Evolutionary conservation across 30 jellyfish, hydroid and myxozoan genomes (phyloP).

Genomic region (Hydractinia echinata): DNA sequence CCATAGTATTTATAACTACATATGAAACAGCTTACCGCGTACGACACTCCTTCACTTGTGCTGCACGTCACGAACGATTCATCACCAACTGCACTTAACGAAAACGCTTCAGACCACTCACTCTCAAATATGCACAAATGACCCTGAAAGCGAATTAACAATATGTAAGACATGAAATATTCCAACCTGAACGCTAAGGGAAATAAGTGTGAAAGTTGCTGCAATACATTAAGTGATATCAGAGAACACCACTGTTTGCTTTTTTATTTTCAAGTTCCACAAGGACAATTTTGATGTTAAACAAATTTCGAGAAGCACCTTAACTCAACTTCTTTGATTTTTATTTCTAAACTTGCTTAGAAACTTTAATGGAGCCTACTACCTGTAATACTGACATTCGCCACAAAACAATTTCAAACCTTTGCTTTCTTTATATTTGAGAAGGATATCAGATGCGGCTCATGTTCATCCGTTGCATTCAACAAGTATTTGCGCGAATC

Average conservation of each 20-base stretch:
- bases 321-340: too few relatives aligned
- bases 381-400: too few relatives aligned
- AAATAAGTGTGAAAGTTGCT: too few relatives aligned
- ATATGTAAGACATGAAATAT: neutral
- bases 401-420: neutral
- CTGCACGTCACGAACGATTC: conserved; percentile 26
- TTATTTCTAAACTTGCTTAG: too few relatives aligned
- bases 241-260: too few relatives aligned
- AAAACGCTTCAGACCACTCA: conserved; percentile 27
- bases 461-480: neutral
- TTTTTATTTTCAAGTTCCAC: too few relatives aligned
- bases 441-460: neutral
- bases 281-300: too few relatives aligned
- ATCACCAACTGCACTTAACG: conserved; percentile 51
- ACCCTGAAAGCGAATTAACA: conserved; percentile 13
- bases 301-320: too few relatives aligned
- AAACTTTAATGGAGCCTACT: too few relatives aligned
- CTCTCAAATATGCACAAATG: conserved; percentile 19
- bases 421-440: conserved; percentile 8
- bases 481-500: neutral
- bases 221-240: too few relatives aligned
- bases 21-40: neutral
- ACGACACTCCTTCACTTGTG: neutral
- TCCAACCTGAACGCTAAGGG: too few relatives aligned
- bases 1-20: neutral